Evolutionary conservation across 2,888 invertebrate species (phyloP).

Genomic region (Drosophila meridionalis): DNA sequence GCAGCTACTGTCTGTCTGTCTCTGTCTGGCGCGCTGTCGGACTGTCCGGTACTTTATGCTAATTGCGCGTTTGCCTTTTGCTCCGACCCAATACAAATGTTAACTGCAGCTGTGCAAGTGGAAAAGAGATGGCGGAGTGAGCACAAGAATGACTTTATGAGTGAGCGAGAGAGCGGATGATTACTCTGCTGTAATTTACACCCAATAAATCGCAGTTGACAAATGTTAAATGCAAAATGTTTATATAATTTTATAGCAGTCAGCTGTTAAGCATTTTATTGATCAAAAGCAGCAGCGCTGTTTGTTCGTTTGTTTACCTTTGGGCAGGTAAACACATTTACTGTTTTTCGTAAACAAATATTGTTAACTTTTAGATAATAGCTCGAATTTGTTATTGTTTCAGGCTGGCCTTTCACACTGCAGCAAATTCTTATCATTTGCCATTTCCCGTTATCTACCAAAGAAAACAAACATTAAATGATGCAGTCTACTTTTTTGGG

Average conservation of each 20-base stretch:
- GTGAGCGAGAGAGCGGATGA: background rate
- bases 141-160: background rate
- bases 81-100: constrained; percentile 50
- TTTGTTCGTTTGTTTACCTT: constrained; percentile 1
- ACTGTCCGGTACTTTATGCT: constrained; percentile 70
- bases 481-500: constrained; percentile 42
- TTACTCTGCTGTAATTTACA: constrained; percentile 19
- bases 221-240: constrained; percentile 26
- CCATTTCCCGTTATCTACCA: background rate
- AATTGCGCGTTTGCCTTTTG: constrained; percentile 77
- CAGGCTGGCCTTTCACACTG: background rate
- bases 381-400: background rate
- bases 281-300: background rate
- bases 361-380: background rate
- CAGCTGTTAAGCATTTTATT: constrained; percentile 1
- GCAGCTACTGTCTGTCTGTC: constrained; percentile 12
- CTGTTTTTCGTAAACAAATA: background rate
- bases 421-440: background rate
- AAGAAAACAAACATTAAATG: background rate
- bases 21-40: constrained; percentile 9
- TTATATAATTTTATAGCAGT: background rate
- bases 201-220: constrained; percentile 41
- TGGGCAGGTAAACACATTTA: background rate
- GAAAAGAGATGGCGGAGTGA: background rate
- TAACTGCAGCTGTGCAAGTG: constrained; percentile 50